Conservation (phyloP, 2,113 vertebrate genomes). For the Cyprinodon variegatus region DNA sequence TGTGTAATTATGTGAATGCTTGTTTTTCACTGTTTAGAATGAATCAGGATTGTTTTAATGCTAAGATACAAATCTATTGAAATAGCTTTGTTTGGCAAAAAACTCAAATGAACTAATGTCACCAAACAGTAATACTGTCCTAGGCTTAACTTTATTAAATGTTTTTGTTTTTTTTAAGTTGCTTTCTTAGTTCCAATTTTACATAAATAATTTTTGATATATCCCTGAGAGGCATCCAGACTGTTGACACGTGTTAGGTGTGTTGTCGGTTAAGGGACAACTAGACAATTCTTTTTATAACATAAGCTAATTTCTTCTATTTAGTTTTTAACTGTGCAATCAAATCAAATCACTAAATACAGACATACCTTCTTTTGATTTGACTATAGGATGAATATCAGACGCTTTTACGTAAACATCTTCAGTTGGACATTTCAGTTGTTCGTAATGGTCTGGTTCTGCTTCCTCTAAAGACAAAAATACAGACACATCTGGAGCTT, state of each 20-base stretch:
- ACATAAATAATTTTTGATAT: not conserved
- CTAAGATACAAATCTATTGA: not conserved
- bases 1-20: not conserved
- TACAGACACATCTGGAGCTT: slow-evolving; percentile 6
- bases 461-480: slow-evolving; percentile 53
- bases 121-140: not conserved
- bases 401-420: slow-evolving; percentile 59
- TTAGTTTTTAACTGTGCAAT: not conserved
- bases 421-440: slow-evolving; percentile 41
- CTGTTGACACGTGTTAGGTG: not conserved
- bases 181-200: not conserved
- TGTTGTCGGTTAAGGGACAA: no score
- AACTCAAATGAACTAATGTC: not conserved
- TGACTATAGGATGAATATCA: accelerated
- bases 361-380: slow-evolving; percentile 42
- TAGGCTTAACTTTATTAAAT: not conserved
- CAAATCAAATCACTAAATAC: not conserved
- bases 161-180: not conserved
- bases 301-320: not conserved
- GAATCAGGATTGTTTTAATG: not conserved
- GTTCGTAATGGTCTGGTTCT: slow-evolving; percentile 38
- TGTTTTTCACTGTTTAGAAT: not conserved
- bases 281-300: not conserved
- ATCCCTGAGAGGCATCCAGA: not conserved
- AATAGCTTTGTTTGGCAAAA: not conserved